Percentiles rank a stretch among this genome's conserved stretches.
These are phyloP conservation scores for Epirrhoe tristata DNA, from an alignment of 2,888 invertebrate species.

Conservation along the genomic window DNA sequence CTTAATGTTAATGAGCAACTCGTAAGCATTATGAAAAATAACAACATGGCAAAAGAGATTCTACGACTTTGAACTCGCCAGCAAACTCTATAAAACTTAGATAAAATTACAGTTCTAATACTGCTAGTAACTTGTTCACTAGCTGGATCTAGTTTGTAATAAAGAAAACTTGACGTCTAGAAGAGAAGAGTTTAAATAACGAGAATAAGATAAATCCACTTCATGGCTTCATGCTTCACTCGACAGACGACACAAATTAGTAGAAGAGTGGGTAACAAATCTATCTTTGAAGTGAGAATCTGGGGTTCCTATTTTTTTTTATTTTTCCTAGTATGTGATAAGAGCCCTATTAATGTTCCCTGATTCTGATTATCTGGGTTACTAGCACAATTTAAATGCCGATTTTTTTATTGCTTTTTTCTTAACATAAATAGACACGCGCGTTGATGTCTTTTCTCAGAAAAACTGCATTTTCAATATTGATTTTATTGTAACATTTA, in stretches of 20 bases:
- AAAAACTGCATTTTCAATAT: constrained; percentile 4
- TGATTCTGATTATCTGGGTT: background rate
- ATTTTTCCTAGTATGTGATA: too few relatives aligned
- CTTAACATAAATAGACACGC: constrained; percentile 35
- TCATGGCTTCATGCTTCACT: too few relatives aligned
- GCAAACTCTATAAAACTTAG: constrained; percentile 1
- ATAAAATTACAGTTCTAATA: background rate
- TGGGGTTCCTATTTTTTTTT: too few relatives aligned
- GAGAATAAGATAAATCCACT: too few relatives aligned
- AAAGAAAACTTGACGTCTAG: too few relatives aligned
- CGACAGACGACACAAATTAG: too few relatives aligned
- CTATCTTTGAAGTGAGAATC: too few relatives aligned
- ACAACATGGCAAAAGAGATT: constrained; percentile 15
- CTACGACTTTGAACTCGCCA: constrained; percentile 1
- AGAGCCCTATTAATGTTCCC: constrained; percentile 6
- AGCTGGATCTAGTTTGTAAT: background rate
- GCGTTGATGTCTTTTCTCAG: constrained; percentile 69
- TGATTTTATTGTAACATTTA: background rate
- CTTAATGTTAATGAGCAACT: constrained; percentile 44
- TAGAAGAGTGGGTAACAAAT: too few relatives aligned
- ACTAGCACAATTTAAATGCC: background rate
- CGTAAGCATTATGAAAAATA: constrained; percentile 26
- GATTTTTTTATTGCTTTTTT: background rate
- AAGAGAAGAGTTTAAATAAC: too few relatives aligned
- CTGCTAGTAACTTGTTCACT: background rate